Evolutionary conservation across 2,113 vertebrate species (phyloP), one percentile per base, ranked within the genome.

Genomic region (Ophthalmolycus amberensis): DNA sequence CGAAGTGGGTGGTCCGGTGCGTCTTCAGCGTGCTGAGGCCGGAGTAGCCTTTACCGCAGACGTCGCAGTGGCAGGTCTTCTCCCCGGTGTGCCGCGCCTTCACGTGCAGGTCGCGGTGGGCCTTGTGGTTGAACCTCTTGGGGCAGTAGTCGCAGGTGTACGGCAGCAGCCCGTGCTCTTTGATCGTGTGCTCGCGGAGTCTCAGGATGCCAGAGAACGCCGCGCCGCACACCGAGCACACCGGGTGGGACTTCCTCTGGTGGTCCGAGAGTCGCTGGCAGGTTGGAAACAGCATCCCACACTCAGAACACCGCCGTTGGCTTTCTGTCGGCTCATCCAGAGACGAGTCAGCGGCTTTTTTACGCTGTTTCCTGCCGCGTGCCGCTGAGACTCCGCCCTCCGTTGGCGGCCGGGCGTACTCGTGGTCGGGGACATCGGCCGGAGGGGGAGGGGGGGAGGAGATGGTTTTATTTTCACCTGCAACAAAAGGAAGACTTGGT

Each of bases 71-170:
- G 77, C 78, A 88, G 48, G 25, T 80, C 4, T 89, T 89, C 62
- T 90, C 90, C 0, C 89, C 81, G 4, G 87, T 88, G 81, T 92
- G 91, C 7, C 74, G 83, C 1, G 85, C 75, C 80, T 69, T 90
- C 12, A 85, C 74, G 15, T 90, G 90, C 38, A 86, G 71, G 81
- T 92, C 2, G 10, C 85, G 79, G 38, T 92, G 91, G 2, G 87
- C 48, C 56, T 88, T 90, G 85, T 90, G 91, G 79, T 85, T 89
- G 76, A 90, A 92, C 0, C 73, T 86, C 22, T 90, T 92, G 0
- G 72, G 46, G 46, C 94, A 94, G 79, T 84, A 84, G 15, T 71
- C 69, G 29, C 94, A 94, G 71, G 32, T 29, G 77, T 92, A 89
- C 0, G 93, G 92, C 68, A 90, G 76, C 46, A 87, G 79, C 3